A percentile compares a stretch with the other conserved stretches of the same genome.
Conservation (phyloP, 2,113 vertebrate genomes). For the Pseudopodoces humilis region DNA sequence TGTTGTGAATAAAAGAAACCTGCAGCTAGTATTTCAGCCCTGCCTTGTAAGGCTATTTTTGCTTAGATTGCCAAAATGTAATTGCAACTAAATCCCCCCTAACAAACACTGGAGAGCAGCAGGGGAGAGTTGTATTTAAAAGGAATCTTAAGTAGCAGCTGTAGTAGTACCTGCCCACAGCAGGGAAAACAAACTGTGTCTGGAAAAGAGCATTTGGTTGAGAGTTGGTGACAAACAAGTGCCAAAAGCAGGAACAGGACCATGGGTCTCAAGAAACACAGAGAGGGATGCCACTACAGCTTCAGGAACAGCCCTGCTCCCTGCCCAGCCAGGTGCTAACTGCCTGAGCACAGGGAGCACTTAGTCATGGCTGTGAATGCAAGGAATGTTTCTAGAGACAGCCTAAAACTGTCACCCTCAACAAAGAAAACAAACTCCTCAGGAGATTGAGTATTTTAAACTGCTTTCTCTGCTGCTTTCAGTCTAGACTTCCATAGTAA, state of each 20-base stretch:
- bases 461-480: background rate
- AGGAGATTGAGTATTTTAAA: background rate
- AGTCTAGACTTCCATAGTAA: background rate
- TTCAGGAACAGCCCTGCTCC: background rate
- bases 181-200: background rate
- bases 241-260: background rate
- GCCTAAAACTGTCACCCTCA: background rate
- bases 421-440: background rate
- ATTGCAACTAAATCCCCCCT: slow-evolving; percentile 60
- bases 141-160: slow-evolving; percentile 42
- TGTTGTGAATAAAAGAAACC: slow-evolving; percentile 15
- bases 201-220: background rate
- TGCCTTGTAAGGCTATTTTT: slow-evolving; percentile 38
- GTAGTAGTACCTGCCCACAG: background rate
- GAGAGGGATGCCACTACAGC: background rate
- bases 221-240: background rate
- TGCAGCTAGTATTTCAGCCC: slow-evolving; percentile 47
- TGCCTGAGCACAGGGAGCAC: background rate
- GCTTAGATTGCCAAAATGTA: slow-evolving; percentile 54
- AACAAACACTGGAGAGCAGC: slow-evolving; percentile 57
- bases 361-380: background rate
- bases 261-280: rapidly evolving
- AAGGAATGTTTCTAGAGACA: background rate
- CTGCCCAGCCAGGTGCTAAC: background rate
- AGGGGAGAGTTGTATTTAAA: slow-evolving; percentile 51